Base-by-base conservation (phyloP, 2,888 invertebrate species). In the Ganaspis brasiliensis region DNA sequence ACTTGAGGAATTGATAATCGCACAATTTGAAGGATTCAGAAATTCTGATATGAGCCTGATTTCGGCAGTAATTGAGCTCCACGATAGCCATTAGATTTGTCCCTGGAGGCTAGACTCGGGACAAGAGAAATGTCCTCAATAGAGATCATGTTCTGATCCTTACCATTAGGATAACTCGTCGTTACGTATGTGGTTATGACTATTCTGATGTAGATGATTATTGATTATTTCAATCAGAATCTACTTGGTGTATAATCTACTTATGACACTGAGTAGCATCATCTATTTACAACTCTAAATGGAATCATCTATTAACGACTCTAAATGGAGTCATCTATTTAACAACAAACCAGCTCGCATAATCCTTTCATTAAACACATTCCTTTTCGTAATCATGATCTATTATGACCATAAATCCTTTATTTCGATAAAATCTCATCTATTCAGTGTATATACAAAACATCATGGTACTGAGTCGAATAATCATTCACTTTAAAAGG, bases 191-290 rank as follows among this genome's bases (percentile, higher is more conserved):
- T 63, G 14, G 21, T 37, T 40, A 40, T 40, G 63, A 63, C 63
- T 9, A 63, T 63, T 63, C 63, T 63, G 14, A 63, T 63, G 40
- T 40, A 63, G 63, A 63, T 63, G 63, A 21, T 63, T 40, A 63
- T 63, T 37, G 63, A 63, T 63, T 63, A 37, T 40, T 63, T 40
- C 21, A 63, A 63, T 63, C 63, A 40, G 40, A n/a, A 37, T 10
- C 37, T 63, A 63, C 61, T 14, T 37, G 37, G 21, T 19, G 12
- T 21, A 63, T 63, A 37, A 24, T 63, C 24, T 19, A 24, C 40
- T 40, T 63, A n/a, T 21, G 63, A 63, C n/a, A 63, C 40, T 21
- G 21, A 40, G 14, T 63, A 14, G 12, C 5, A 63, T 63, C 14
- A 40, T 21, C 57, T 26, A 26, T 57, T 31, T 31, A 57, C 40